Conservation (phyloP, 2,888 invertebrate genomes). For the Bedellia somnulentella region DNA sequence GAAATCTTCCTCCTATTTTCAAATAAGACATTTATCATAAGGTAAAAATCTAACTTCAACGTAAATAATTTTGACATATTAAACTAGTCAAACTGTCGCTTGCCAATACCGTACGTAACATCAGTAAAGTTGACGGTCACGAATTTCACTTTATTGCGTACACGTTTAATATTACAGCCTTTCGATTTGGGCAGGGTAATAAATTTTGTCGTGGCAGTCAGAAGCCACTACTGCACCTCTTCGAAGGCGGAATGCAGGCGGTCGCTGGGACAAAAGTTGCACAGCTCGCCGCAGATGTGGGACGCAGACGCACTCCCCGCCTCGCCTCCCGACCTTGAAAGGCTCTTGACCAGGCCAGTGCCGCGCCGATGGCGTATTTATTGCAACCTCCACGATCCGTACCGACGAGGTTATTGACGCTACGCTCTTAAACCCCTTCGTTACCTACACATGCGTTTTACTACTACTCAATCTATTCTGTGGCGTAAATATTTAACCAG, state of each 20-base stretch:
- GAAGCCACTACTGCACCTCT: constrained; percentile 17
- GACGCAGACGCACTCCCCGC: constrained; percentile 45
- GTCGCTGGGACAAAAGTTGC: constrained; percentile 34
- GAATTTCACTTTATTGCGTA: constrained; percentile 31
- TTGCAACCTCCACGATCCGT: constrained; percentile 58
- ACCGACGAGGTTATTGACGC: constrained; percentile 58
- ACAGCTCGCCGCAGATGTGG: constrained; percentile 40
- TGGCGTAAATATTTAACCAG: too few species aligned
- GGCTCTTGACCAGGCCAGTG: constrained; percentile 59
- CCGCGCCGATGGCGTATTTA: constrained; percentile 51
- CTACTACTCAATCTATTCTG: too few species aligned
- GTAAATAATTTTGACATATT: constrained; percentile 5
- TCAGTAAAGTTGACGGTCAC: constrained; percentile 38
- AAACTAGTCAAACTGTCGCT: neutral
- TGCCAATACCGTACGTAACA: neutral
- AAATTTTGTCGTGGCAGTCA: too few species aligned
- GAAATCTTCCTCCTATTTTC: too few species aligned
- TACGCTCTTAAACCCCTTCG: constrained; percentile 8
- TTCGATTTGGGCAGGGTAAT: too few species aligned
- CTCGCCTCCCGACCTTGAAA: constrained; percentile 58
- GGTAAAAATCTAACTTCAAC: too few species aligned
- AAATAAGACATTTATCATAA: too few species aligned
- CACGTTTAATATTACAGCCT: constrained; percentile 12
- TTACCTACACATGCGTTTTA: constrained; percentile 1
- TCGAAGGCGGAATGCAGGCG: constrained; percentile 41